A percentile compares a stretch with the other conserved stretches of the same genome.
Conservation (phyloP, 2,113 vertebrate genomes). For the Mus pahari region DNA sequence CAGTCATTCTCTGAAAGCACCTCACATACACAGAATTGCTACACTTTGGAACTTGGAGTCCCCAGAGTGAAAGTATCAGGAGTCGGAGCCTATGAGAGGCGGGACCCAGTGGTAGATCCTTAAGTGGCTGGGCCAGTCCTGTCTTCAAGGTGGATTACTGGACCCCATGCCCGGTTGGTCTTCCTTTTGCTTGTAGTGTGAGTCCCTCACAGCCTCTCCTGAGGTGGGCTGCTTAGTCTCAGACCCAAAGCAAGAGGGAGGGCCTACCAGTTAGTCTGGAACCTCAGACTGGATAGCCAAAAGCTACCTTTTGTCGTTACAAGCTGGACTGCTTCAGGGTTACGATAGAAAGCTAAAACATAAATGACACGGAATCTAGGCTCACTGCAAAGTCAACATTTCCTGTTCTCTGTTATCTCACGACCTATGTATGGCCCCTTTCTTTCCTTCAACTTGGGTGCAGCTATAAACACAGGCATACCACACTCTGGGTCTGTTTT, state of each 20-base stretch:
- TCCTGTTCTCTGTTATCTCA: not conserved
- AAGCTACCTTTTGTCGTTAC: not conserved
- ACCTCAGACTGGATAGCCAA: not conserved
- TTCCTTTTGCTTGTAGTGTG: not conserved
- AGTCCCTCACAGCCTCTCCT: not conserved
- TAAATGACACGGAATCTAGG: not conserved
- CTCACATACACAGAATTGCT: not conserved
- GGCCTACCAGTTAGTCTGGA: not conserved
- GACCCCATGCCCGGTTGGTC: no score
- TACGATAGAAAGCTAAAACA: not conserved
- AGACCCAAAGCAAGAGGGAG: not conserved
- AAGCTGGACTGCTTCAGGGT: not conserved
- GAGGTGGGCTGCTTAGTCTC: not conserved
- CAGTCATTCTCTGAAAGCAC: not conserved
- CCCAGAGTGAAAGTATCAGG: not conserved
- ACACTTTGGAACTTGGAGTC: not conserved
- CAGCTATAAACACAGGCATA: not conserved
- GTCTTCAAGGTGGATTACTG: not conserved
- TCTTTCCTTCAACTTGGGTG: no score
- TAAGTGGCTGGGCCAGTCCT: not conserved
- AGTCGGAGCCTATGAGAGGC: not conserved
- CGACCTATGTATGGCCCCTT: not conserved
- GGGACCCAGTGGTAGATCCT: not conserved
- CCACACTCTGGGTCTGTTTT: not conserved
- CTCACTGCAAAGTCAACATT: not conserved